Conservation (phyloP, 2,888 invertebrate species). For the Cosmia trapezina region DNA sequence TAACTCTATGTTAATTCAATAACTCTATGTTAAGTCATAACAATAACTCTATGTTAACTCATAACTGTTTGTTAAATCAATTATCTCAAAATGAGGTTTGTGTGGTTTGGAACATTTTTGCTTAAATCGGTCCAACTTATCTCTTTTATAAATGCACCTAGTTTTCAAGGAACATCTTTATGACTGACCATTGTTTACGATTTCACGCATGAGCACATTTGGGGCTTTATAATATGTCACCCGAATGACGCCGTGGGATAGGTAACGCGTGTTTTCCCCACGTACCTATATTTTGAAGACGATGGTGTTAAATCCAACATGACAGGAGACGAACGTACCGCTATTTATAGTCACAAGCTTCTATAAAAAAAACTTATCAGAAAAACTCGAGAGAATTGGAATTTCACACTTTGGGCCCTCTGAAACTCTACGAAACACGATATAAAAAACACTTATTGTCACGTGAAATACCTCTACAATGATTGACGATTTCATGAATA, state of each 20-base stretch:
- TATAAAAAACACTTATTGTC: not conserved
- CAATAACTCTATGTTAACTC: no score
- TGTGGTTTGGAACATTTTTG: no score
- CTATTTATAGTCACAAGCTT: not conserved
- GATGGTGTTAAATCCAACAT: not conserved
- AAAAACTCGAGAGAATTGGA: not conserved
- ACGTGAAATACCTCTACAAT: not conserved
- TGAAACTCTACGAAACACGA: not conserved
- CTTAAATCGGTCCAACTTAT: no score
- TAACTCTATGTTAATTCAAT: no score
- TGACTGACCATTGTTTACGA: conserved; percentile 1
- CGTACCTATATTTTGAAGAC: conserved; percentile 1
- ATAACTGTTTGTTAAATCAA: no score
- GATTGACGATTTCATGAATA: not conserved
- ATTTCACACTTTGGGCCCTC: not conserved
- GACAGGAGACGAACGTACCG: not conserved
- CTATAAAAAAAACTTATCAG: not conserved
- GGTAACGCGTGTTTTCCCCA: not conserved
- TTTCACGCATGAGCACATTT: not conserved
- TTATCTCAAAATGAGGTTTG: no score
- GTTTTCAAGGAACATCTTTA: not conserved
- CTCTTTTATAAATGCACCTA: not conserved
- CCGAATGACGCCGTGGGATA: not conserved
- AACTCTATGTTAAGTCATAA: no score
- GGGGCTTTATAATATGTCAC: not conserved